Conservation (phyloP, 2,797 vertebrate species). For the Anabas testudineus region DNA sequence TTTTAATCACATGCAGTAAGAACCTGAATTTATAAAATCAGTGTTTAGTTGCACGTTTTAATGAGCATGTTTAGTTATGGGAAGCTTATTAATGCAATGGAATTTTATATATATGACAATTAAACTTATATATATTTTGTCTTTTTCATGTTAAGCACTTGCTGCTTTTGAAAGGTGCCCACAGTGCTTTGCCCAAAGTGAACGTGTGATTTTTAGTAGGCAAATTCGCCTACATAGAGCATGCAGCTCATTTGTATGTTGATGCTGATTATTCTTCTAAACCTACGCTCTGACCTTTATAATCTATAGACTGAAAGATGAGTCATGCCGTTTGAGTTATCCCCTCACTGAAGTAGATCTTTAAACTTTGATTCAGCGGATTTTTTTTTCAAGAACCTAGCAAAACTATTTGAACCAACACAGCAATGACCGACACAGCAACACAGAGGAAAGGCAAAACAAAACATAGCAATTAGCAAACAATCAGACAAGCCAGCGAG, state of each 20-base stretch:
- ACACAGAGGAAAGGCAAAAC: not conserved
- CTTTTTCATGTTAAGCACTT: not conserved
- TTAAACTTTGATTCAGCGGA: constrained; percentile 12
- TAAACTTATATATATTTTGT: no score
- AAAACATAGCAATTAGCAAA: constrained; percentile 1
- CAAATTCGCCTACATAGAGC: not conserved
- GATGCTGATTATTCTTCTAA: not conserved
- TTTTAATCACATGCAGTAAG: not conserved
- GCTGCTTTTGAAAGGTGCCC: not conserved
- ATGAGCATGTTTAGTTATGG: no score
- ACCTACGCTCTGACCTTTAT: no score
- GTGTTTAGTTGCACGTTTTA: not conserved
- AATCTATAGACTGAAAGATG: not conserved
- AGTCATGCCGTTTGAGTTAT: constrained; percentile 10
- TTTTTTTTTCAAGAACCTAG: constrained; percentile 24
- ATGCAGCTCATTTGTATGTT: not conserved
- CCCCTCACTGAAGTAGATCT: not conserved
- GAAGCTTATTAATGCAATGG: no score
- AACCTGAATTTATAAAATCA: not conserved
- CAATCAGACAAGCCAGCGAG: constrained; percentile 8
- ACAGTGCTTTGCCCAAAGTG: not conserved
- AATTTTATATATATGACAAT: no score
- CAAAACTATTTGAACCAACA: not conserved
- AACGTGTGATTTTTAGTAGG: not conserved
- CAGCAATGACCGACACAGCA: not conserved